Evolutionary conservation across 2,888 invertebrate species (phyloP).

Genomic region (Lycocerus yunnanus): DNA sequence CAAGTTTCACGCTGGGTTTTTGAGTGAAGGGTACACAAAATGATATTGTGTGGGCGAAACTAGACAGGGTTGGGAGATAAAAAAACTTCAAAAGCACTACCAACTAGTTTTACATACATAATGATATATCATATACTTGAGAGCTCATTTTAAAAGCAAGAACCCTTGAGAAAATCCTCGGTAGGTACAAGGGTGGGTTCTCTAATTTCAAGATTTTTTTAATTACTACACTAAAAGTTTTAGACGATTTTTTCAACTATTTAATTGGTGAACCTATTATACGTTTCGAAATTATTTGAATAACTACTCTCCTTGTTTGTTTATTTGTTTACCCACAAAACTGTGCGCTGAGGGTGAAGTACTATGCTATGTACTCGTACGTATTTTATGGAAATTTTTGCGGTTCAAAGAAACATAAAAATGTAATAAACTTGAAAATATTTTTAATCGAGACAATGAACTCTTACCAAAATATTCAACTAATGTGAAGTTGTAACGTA

Average conservation of each 20-base stretch:
- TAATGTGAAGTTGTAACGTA: background rate
- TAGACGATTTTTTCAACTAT: background rate
- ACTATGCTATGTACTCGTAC: background rate
- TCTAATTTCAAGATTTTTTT: background rate
- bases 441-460: background rate
- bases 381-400: background rate
- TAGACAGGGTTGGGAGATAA: background rate
- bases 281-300: background rate
- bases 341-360: background rate
- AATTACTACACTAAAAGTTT: background rate
- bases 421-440: background rate
- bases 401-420: background rate
- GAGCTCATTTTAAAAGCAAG: background rate
- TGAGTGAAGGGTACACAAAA: background rate
- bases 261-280: background rate
- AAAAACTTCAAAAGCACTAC: background rate
- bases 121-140: conserved; percentile 1
- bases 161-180: background rate
- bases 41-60: background rate
- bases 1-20: background rate
- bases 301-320: background rate
- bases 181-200: background rate
- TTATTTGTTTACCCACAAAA: background rate
- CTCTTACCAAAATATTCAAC: background rate
- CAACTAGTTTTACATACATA: background rate